Base-by-base conservation (phyloP, 2,888 invertebrate genomes). In the Timandra comae region DNA sequence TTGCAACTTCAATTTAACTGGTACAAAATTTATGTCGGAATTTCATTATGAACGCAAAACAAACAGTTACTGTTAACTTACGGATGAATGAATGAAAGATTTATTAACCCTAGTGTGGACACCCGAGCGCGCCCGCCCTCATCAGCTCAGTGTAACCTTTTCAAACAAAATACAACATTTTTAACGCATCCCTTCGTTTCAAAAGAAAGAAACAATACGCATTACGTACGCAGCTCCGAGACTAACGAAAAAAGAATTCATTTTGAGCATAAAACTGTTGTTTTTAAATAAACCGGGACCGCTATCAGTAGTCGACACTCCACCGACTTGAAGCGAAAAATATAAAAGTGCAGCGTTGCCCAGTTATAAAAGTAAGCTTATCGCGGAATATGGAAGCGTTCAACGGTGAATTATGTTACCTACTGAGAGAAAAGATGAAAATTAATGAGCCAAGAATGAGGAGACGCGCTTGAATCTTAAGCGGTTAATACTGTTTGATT, bases 391-490 rank as follows among this genome's bases (percentile, higher is more conserved):
- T 78, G 78, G 74, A 73, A 70, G 78, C 84, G 70, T 68, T 85
- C 78, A 70, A 79, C 73, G 66, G 79, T 77, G 76, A 85, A 79
- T 84, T 84, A 85, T 82, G 84, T 74, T 72, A 69, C 72, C 72
- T 74, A 63, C 66, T 63, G 65, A 66, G 65, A 65, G 69, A 63
- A 73, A 73, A 82, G 84, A 84, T 82, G 84, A 82, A 82, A 85
- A 85, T 84, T 85, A 85, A 85, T 84, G 85, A 85, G 76, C 66
- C 75, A 80, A 78, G 76, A 81, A 70, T 70, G 77, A 76, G 71
- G 77, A 76, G 71, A 49, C 43, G 40, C 49, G 49, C 36, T 49
- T 41, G 55, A 57, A 63, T 61, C 67, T 63, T 63, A 63, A 62
- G 59, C 64, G 67, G 67, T 65, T 73, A 67, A 64, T 64, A 59